Base-by-base conservation (phyloP, 1,140 invertebrate species). In the Macrostomum lignano region DNA sequence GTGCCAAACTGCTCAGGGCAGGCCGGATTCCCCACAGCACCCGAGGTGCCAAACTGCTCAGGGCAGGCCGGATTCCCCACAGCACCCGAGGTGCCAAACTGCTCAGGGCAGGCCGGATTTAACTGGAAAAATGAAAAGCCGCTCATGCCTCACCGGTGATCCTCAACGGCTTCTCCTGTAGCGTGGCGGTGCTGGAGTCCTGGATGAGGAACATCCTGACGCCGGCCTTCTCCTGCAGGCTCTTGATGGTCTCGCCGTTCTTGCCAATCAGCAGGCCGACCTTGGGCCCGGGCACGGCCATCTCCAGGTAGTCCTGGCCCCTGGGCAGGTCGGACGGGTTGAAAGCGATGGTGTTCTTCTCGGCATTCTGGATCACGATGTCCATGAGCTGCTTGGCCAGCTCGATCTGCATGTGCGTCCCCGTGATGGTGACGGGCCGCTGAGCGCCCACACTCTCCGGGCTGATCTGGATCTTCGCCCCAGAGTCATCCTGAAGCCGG, bases 201-300 rank as follows among this genome's bases (percentile, higher is more conserved):
- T 94, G 86, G 44, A 96, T 82, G 39, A 98, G 74, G 10, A 93
- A 73, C 86, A 98, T 94, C 57, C 93, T 93, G 1, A 84, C 84
- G 23, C 82, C 81, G 39, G 79, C 78, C 33, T 31, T 41, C 38
- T 61, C 64, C 61, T 94, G 84, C 11, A 96, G 59, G 42, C 78
- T 74, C 47, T 91, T 82, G 40, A 98, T 98, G 0, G 82, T 96
- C 55, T 94, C 86, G 6, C 88, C 88, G 25, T 78, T 81, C 63
- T 94, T 93, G 9, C 66, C 66, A 46, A 96, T 96, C 38, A 96
- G 76, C 3, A 94, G 62, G 24, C 88, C 88, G 33, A 93, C 86
- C 64, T 96, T 96, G 2, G 74, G 70, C 6, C 84, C 86, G 0
- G 88, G 88, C 36, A 96, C 72, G 69, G 78, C 79, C 37, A 96